Evolutionary conservation across 2,113 vertebrate genomes (phyloP).

Genomic region (Dasyornis broadbenti): DNA sequence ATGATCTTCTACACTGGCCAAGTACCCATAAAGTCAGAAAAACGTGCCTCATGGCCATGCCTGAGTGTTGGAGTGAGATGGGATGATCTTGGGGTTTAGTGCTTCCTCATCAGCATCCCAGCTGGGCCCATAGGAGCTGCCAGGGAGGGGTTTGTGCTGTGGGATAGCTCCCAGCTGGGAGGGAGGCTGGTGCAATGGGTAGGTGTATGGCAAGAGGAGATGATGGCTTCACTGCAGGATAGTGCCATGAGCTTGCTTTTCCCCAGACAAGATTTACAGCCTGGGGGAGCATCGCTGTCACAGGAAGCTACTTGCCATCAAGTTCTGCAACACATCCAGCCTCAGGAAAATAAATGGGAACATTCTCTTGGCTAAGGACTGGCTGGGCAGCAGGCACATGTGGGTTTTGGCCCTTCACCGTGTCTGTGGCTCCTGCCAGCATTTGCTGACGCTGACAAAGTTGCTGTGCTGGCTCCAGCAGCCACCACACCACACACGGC

Average conservation of each 20-base stretch:
- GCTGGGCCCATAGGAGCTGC: neutral
- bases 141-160: neutral
- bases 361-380: neutral
- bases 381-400: neutral
- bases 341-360: neutral
- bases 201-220: neutral
- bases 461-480: neutral
- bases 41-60: rapidly evolving
- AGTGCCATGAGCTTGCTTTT: neutral
- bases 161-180: neutral
- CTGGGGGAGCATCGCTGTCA: neutral
- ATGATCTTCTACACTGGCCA: neutral
- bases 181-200: neutral
- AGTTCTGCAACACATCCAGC: neutral
- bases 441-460: rapidly evolving
- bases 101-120: neutral
- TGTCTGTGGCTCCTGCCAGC: neutral
- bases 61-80: neutral
- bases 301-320: rapidly evolving
- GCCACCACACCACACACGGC: rapidly evolving
- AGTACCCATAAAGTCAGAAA: neutral
- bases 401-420: neutral
- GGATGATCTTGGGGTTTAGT: neutral
- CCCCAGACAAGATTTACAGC: neutral
- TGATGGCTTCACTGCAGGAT: rapidly evolving